Percentiles rank a stretch among this genome's conserved stretches.
phyloP scores from a whole-genome alignment of 2,113 vertebrate genomes.

The Entelurus aequoreus region DNA sequence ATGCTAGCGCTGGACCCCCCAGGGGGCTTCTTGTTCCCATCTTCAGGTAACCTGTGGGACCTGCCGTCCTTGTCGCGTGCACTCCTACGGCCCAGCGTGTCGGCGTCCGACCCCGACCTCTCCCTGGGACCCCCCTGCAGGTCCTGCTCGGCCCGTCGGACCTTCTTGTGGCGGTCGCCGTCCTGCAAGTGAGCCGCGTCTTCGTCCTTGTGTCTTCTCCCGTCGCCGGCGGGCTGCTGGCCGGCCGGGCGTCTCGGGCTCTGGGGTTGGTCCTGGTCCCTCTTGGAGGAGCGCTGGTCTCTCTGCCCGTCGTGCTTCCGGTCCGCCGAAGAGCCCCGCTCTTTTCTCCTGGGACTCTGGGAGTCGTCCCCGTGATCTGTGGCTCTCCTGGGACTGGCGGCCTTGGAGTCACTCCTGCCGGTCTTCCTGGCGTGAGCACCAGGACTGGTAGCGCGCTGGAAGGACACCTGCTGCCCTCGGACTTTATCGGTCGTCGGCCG shows the following conservation, averaged over 20 bases:
- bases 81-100: conserved; percentile 36
- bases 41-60: conserved; percentile 19
- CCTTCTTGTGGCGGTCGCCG: conserved; percentile 54
- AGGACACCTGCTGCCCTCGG: conserved; percentile 43
- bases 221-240: conserved; percentile 45
- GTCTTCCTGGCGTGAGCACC: conserved; percentile 44
- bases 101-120: conserved; percentile 33
- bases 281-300: conserved; percentile 50
- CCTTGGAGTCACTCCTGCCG: conserved; percentile 48
- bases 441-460: conserved; percentile 54
- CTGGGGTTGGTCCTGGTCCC: conserved; percentile 59
- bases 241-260: conserved; percentile 57
- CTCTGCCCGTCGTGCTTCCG: conserved; percentile 35
- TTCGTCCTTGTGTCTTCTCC: conserved; percentile 61
- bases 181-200: conserved; percentile 41
- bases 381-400: conserved; percentile 67
- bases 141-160: conserved; percentile 50
- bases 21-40: conserved; percentile 48
- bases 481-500: conserved; percentile 30
- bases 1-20: conserved; percentile 58
- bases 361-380: conserved; percentile 41
- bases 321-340: conserved; percentile 53
- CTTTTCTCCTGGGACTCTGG: conserved; percentile 61
- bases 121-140: conserved; percentile 24
- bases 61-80: conserved; percentile 37